Percentiles rank a stretch among this genome's conserved stretches.
Conservation (phyloP, 2,113 vertebrate species). For the Oryzias woworae region DNA sequence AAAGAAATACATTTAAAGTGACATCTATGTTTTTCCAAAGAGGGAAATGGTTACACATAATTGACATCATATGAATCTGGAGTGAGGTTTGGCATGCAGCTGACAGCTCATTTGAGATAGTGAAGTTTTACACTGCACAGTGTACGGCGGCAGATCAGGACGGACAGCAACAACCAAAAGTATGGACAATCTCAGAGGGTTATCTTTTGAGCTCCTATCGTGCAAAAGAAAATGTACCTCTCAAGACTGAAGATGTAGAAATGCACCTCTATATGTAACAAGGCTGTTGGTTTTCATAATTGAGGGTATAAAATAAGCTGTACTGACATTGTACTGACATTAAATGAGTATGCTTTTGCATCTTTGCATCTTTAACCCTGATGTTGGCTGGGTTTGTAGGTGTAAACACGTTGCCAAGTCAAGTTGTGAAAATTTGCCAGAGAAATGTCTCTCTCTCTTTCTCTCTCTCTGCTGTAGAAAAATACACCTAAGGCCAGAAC, state of each 20-base stretch:
- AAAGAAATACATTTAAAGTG: slow-evolving; percentile 62
- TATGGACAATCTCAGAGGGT: slow-evolving; percentile 3
- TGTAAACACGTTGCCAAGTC: slow-evolving; percentile 63
- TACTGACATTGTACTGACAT: slow-evolving; percentile 36
- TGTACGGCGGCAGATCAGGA: slow-evolving; percentile 26
- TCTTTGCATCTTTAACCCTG: slow-evolving; percentile 65
- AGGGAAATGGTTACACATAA: slow-evolving; percentile 56
- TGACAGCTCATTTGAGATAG: slow-evolving; percentile 53
- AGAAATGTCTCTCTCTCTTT: slow-evolving; percentile 69
- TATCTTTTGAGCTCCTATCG: slow-evolving; percentile 20
- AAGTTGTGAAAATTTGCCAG: slow-evolving; percentile 70
- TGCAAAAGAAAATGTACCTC: background rate
- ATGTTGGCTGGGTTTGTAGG: slow-evolving; percentile 60
- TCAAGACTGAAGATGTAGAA: background rate
- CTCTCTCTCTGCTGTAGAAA: slow-evolving; percentile 52
- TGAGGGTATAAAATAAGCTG: background rate
- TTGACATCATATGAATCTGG: slow-evolving; percentile 61
- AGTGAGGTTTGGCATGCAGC: slow-evolving; percentile 57
- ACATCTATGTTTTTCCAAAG: slow-evolving; percentile 56
- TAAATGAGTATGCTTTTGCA: slow-evolving; percentile 44
- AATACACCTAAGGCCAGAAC: slow-evolving; percentile 69
- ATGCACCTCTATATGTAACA: background rate
- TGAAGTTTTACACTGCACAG: slow-evolving; percentile 35
- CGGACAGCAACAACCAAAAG: slow-evolving; percentile 21
- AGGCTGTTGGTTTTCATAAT: background rate